phyloP scores from a whole-genome alignment of 64 coral and sea anemone species.

The Anthopleura sola region DNA sequence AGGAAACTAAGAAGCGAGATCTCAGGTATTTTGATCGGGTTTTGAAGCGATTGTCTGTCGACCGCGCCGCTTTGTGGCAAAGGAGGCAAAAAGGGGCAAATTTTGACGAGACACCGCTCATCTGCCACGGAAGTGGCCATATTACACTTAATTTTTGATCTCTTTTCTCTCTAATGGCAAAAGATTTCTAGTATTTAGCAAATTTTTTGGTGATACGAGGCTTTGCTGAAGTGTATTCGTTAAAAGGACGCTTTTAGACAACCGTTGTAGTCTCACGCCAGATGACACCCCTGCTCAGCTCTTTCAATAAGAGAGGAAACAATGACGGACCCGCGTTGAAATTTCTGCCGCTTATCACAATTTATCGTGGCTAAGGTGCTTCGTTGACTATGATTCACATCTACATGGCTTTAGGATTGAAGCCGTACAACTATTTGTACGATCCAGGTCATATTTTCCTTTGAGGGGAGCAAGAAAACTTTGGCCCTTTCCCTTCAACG shows the following conservation, averaged over 20 bases:
- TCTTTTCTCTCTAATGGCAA: conserved; percentile 2
- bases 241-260: conserved; percentile 43
- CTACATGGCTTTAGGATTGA: background rate
- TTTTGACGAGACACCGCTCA: conserved; percentile 7
- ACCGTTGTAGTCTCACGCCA: conserved; percentile 86
- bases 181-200: background rate
- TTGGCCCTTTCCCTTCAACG: conserved; percentile 85
- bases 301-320: conserved; percentile 95
- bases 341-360: conserved; percentile 67
- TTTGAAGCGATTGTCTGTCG: conserved; percentile 16
- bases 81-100: conserved; percentile 11
- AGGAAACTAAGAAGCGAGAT: background rate
- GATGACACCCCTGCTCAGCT: conserved; percentile 92
- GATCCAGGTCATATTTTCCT: background rate
- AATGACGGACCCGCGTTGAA: conserved; percentile 87
- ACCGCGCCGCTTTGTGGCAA: conserved; percentile 27
- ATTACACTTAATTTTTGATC: background rate
- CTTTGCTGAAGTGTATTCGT: background rate
- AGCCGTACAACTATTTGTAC: background rate
- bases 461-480: conserved; percentile 70
- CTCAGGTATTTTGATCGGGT: background rate
- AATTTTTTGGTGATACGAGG: background rate
- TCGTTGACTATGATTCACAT: background rate
- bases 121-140: conserved; percentile 11
- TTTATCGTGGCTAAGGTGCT: background rate